phyloP scores from a whole-genome alignment of 2,113 vertebrate genomes.

The Onychostoma macrolepis region DNA sequence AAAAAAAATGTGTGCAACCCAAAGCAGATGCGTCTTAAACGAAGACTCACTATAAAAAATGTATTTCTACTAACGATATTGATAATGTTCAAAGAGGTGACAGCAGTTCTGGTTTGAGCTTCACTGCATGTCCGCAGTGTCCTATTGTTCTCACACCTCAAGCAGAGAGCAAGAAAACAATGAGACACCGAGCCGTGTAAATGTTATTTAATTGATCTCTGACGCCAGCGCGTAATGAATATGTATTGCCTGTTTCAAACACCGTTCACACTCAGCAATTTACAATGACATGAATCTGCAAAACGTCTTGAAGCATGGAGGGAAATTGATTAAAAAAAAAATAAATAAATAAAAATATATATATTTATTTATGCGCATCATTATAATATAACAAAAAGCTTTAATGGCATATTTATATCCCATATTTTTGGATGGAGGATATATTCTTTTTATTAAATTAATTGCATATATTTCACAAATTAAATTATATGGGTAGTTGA shows the following conservation, averaged over 20 bases:
- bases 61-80: background rate
- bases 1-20: too few species aligned
- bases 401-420: background rate
- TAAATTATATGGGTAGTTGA: background rate
- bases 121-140: background rate
- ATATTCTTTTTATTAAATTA: background rate
- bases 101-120: background rate
- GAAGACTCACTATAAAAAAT: background rate
- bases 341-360: too few species aligned
- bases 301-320: background rate
- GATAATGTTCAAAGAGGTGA: background rate
- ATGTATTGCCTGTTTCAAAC: background rate
- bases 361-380: background rate
- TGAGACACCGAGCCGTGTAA: background rate
- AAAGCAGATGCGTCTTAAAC: background rate
- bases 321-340: background rate
- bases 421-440: background rate
- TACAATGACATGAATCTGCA: background rate
- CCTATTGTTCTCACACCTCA: background rate
- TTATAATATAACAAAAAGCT: background rate
- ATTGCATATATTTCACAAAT: background rate
- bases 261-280: background rate
- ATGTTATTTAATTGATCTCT: constrained; percentile 6
- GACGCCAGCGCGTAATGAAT: constrained; percentile 16
- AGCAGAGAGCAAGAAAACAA: background rate